These are phyloP conservation scores for Leptogaster cylindrica DNA, from an alignment of 2,888 invertebrate species.

Conservation along the genomic window DNA sequence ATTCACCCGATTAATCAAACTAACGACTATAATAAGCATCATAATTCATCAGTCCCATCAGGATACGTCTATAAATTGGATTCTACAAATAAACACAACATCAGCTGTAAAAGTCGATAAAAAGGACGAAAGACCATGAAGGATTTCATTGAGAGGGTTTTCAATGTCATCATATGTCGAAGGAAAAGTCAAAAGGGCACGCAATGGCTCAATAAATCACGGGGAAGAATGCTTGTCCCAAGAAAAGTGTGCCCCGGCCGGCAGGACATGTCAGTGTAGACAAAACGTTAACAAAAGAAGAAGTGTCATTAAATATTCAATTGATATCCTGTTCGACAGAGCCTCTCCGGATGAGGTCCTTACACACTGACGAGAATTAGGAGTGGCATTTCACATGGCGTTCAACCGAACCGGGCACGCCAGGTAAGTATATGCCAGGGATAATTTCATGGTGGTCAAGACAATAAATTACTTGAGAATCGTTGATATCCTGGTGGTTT, in stretches of 20 bases:
- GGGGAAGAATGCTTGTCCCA: constrained; percentile 17
- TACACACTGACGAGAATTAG: constrained; percentile 30
- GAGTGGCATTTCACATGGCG: constrained; percentile 24
- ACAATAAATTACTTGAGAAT: constrained; percentile 35
- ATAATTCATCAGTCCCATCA: constrained; percentile 19
- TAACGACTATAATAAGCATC: constrained; percentile 33
- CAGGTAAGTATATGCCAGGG: constrained; percentile 23
- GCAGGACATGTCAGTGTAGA: constrained; percentile 4
- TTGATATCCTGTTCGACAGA: constrained; percentile 39
- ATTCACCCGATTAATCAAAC: constrained; percentile 23
- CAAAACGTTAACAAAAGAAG: constrained; percentile 21
- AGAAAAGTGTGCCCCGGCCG: constrained; percentile 30
- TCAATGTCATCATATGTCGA: constrained; percentile 41
- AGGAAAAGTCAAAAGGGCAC: constrained; percentile 40
- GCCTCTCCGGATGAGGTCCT: constrained; percentile 37
- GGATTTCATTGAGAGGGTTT: constrained; percentile 23
- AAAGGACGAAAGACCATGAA: constrained; percentile 19
- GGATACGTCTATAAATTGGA: too few species aligned
- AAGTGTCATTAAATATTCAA: constrained; percentile 39
- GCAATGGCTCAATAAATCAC: constrained; percentile 42
- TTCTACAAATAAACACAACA: constrained; percentile 16
- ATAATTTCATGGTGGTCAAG: constrained; percentile 39
- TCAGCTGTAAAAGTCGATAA: constrained; percentile 31
- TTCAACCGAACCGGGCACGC: constrained; percentile 3
- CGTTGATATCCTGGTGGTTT: constrained; percentile 2